Conservation (phyloP, 2,797 vertebrate species). For the Etheostoma perlongum region DNA sequence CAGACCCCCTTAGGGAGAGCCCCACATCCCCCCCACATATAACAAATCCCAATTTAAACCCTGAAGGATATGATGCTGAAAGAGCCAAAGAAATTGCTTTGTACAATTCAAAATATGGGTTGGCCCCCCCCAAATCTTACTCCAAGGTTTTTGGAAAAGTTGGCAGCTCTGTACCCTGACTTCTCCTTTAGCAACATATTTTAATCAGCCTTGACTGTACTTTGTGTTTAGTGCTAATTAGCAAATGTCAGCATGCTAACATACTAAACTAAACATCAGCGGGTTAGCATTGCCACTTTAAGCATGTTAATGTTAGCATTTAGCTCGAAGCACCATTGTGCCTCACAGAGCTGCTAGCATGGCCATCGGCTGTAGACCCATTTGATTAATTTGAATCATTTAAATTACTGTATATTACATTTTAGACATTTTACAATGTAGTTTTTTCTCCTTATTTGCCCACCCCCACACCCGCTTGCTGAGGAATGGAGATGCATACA, state of each 20-base stretch:
- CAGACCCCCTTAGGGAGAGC: too few species aligned
- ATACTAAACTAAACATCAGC: neutral
- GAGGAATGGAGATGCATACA: slow-evolving; percentile 29
- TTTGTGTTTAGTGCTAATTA: neutral
- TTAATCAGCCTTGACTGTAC: neutral
- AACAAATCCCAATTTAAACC: too few species aligned
- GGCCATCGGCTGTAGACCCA: neutral
- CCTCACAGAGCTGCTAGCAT: neutral
- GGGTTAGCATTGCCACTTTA: neutral
- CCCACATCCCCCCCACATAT: too few species aligned
- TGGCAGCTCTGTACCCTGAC: too few species aligned
- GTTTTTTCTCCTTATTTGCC: neutral
- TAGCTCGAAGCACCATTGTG: neutral
- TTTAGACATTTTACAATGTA: neutral
- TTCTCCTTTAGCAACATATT: neutral
- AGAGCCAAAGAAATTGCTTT: too few species aligned
- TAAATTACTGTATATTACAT: neutral
- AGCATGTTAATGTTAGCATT: neutral
- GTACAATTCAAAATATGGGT: too few species aligned
- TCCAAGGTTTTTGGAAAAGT: too few species aligned
- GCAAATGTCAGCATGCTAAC: neutral
- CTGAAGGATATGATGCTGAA: too few species aligned
- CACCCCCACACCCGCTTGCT: slow-evolving; percentile 22
- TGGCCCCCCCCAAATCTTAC: too few species aligned
- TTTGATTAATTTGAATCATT: neutral